Percentiles rank a stretch among this genome's conserved stretches.
These are phyloP conservation scores for Pocillopora meandrina DNA, from an alignment of 92 coral and sea anemone genomes.

Conservation along the genomic window DNA sequence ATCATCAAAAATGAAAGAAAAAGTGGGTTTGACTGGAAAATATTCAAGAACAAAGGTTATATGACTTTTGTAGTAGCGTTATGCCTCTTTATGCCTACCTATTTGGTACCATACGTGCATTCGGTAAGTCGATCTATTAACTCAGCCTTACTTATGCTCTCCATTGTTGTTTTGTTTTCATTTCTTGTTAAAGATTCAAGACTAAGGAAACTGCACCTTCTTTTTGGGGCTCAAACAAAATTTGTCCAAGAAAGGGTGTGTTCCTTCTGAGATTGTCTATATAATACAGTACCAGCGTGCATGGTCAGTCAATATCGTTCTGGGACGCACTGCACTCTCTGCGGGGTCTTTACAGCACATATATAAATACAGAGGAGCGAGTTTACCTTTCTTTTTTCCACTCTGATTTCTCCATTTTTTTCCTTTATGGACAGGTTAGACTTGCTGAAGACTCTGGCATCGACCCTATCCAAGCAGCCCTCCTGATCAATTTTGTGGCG, in stretches of 20 bases:
- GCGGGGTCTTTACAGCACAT: no score
- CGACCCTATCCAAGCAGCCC: slow-evolving; percentile 17
- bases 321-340: no score
- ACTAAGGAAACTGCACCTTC: no score
- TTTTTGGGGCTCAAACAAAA: no score
- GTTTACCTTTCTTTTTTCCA: not conserved
- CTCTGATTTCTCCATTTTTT: not conserved
- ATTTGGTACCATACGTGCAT: slow-evolving; percentile 35
- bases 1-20: not conserved
- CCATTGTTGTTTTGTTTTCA: not conserved
- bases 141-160: not conserved
- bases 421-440: slow-evolving; percentile 30
- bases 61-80: slow-evolving; percentile 8
- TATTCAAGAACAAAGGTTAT: slow-evolving; percentile 23
- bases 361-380: no score
- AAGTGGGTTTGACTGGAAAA: slow-evolving; percentile 23
- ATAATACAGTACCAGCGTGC: no score
- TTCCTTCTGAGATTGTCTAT: no score
- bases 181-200: no score
- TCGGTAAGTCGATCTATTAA: slow-evolving; percentile 27
- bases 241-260: no score
- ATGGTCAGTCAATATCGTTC: no score
- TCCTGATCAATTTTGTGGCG: slow-evolving; percentile 36
- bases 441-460: slow-evolving; percentile 50
- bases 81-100: slow-evolving; percentile 18